These are phyloP conservation scores for Felis chaus DNA, from an alignment of 2,113 vertebrate species.

Conservation along the genomic window DNA sequence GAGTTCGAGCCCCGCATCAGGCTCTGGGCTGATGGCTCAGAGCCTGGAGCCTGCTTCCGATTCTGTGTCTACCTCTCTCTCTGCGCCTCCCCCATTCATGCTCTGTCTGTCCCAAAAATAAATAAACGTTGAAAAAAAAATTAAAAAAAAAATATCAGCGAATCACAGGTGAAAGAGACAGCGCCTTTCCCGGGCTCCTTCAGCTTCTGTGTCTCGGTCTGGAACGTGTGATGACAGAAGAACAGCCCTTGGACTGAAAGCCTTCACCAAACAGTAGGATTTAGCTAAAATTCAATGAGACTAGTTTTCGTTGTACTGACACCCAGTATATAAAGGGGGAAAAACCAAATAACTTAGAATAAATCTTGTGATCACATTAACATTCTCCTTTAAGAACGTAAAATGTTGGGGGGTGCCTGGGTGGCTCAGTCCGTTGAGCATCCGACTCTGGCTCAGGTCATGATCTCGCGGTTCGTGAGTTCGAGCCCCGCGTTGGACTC, in stretches of 20 bases:
- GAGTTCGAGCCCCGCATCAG: too few species aligned
- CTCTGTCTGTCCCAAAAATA: too few species aligned
- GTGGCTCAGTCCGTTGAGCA: not conserved
- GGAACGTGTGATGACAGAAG: not conserved
- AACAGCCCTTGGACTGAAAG: not conserved
- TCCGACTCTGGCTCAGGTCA: too few species aligned
- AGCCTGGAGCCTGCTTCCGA: too few species aligned
- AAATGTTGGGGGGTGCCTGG: not conserved
- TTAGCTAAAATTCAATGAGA: slow-evolving; percentile 19
- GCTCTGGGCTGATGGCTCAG: too few species aligned
- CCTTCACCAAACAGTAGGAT: not conserved
- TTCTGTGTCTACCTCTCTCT: too few species aligned
- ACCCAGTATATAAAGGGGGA: not conserved
- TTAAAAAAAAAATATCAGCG: not conserved
- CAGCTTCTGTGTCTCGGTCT: not conserved
- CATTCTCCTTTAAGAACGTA: not conserved
- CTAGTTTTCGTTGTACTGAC: not conserved
- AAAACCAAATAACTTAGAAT: not conserved
- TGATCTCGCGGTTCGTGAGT: too few species aligned
- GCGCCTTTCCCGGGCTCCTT: not conserved
- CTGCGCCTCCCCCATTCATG: too few species aligned
- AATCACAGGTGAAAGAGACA: not conserved
- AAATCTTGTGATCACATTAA: not conserved
- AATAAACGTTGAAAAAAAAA: too few species aligned
- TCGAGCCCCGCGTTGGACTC: too few species aligned